Conservation (phyloP, 53 echinoderm and acorn worm genomes). For the Stichopus horrens region DNA sequence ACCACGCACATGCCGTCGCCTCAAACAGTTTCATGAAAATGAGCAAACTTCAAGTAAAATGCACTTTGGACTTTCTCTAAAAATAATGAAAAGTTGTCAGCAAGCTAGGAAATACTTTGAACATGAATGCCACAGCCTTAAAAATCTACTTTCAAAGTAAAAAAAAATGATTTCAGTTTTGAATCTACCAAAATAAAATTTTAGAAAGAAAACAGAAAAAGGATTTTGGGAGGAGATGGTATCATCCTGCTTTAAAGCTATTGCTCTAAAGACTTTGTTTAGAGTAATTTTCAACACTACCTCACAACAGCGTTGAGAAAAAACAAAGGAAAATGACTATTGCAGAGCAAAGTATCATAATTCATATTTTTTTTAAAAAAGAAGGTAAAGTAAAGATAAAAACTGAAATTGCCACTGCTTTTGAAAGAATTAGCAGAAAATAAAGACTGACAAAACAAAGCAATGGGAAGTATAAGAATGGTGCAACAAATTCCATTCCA, state of each 20-base stretch:
- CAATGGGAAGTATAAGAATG: not conserved
- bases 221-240: too few relatives aligned
- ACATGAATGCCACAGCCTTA: not conserved
- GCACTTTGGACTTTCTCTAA: too few relatives aligned
- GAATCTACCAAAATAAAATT: not conserved
- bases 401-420: constrained; percentile 41
- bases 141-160: not conserved
- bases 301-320: not conserved
- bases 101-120: not conserved
- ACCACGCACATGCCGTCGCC: too few relatives aligned
- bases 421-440: constrained; percentile 38
- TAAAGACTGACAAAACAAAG: not conserved
- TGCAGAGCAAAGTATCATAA: constrained; percentile 7
- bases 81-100: not conserved
- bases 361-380: constrained; percentile 22
- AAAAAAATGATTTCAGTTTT: constrained; percentile 5
- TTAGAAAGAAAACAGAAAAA: not conserved
- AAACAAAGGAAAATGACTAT: not conserved
- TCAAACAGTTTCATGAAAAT: too few relatives aligned
- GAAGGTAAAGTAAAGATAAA: constrained; percentile 14
- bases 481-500: not conserved
- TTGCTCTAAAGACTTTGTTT: not conserved
- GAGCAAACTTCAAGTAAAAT: too few relatives aligned
- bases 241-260: not conserved
- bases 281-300: not conserved